Conservation (phyloP, 2,888 invertebrate genomes). For the Nephrotoma guestfalica region DNA sequence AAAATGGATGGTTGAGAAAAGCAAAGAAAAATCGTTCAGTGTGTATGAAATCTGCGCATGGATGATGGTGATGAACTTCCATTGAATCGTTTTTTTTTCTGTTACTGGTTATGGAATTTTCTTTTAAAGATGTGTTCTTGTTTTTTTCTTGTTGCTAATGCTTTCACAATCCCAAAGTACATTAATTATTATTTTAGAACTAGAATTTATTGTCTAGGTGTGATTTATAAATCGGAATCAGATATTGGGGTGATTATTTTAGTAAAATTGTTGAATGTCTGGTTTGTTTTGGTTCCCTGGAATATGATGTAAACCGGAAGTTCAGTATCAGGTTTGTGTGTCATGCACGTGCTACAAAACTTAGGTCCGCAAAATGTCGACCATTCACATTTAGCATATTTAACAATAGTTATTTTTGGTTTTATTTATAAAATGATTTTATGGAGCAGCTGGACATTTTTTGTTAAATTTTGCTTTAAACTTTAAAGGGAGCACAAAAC, state of each 20-base stretch:
- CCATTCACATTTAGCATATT: background rate
- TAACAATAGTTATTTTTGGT: background rate
- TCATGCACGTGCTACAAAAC: background rate
- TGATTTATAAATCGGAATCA: background rate
- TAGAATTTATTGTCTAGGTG: background rate
- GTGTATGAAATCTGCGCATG: background rate
- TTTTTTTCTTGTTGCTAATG: background rate
- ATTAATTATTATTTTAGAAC: background rate
- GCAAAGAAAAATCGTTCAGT: background rate
- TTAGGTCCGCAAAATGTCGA: background rate
- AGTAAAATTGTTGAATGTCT: background rate
- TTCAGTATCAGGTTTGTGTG: background rate
- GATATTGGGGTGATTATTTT: background rate
- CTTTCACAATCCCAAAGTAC: background rate
- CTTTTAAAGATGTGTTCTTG: background rate
- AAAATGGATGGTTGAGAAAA: background rate
- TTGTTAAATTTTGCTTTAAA: too few species aligned
- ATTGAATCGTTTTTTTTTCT: background rate
- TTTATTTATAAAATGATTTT: too few species aligned
- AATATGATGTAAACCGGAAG: background rate
- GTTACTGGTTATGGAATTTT: background rate
- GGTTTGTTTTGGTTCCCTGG: background rate
- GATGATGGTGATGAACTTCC: background rate
- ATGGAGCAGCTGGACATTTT: background rate
- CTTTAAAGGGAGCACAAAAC: too few species aligned